Evolutionary conservation across 35 echinoderm and acorn worm genomes (phyloP), one percentile per base, ranked within the genome.

Genomic region (Ophiothrix spiculata): DNA sequence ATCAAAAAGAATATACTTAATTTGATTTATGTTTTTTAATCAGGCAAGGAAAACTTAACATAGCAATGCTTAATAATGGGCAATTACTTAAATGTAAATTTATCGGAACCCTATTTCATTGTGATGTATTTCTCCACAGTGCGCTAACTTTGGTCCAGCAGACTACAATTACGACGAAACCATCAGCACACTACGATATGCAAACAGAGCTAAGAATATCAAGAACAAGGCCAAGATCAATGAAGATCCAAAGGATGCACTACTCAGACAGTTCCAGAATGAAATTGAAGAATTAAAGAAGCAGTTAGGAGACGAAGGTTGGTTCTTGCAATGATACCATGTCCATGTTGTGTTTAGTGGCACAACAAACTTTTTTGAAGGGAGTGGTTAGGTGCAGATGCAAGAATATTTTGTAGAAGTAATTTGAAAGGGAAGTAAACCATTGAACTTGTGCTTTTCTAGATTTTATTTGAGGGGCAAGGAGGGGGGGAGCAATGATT

Each of bases 151-250:
- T 45, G 95, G 95, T 33, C 95, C 95, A 21, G 95, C 95, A 16
- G 95, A 98, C 39, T 98, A 98, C 34, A 98, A 98, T 56, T 93
- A 98, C 80, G 95, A 98, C 77, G 95, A 98, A 63, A 98, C 95
- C 4, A 98, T 98, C 77, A 98, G 95, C 56, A 98, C 95, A 25
- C 76, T 98, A 37, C 74, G 95, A 19, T 98, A 98, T 76, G 95
- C 95, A 33, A 98, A 98, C 79, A n/a, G 95, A 37, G 95, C 95
- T 6, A 98, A 98, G 86, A 98, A 98, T 82, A 98, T 98, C 81
- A 98, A 98, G 69, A 98, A 98, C 89, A 98, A 98, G n/a, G 95
- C 95, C 25, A 93, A 93, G 84, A 98, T 98, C 39, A 98, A 98
- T 39, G 95, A 98, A 83, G 95, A 98, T 35, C 95, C 95, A 3